Base-by-base conservation (phyloP, 1,140 invertebrate genomes). In the Zelostemma sp. region DNA sequence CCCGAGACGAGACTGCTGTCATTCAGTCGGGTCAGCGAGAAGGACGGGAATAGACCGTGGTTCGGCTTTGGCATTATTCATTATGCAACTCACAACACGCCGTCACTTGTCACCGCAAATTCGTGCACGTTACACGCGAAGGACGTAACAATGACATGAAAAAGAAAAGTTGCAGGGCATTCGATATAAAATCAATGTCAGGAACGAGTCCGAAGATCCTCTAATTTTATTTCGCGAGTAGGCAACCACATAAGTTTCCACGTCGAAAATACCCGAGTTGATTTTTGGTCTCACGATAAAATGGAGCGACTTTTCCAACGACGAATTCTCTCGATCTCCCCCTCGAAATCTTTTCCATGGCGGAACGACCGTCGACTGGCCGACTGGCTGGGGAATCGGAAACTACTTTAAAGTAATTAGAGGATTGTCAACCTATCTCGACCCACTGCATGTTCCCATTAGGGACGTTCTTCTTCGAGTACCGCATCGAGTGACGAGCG, bases 391-490 rank as follows among this genome's bases (percentile, higher is more conserved):
- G 73, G 75, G 77, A 79, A 81, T 82, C 71, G 75, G 70, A 79
- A 84, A 82, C 80, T 84, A 82, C 80, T 84, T 82, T 82, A 80
- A 82, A 84, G 80, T 82, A 82, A 84, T 84, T 84, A 84, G 80
- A 78, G 79, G 75, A 84, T 82, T 81, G 79, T 83, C 80, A 82
- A 79, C 73, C 75, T 73, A 78, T 77, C 64, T 73, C 69, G 61
- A 64, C 65, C 59, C 61, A 71, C 67, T 78, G 79, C 73, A 69
- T 75, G 75, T 79, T 81, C 70, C 81, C 78, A 82, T 83, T 79
- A 83, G 75, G 74, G 74, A 74, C 74, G 68, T 77, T 72, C 73
- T 72, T 80, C 73, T 70, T 80, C 79, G 69, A 79, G 76, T 70
- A 60, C 50, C 38, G 63, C 59, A 72, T 61, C 69, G 75, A 62